Evolutionary conservation across 2,888 invertebrate species (phyloP).

Genomic region (Drosophila prostipennis): DNA sequence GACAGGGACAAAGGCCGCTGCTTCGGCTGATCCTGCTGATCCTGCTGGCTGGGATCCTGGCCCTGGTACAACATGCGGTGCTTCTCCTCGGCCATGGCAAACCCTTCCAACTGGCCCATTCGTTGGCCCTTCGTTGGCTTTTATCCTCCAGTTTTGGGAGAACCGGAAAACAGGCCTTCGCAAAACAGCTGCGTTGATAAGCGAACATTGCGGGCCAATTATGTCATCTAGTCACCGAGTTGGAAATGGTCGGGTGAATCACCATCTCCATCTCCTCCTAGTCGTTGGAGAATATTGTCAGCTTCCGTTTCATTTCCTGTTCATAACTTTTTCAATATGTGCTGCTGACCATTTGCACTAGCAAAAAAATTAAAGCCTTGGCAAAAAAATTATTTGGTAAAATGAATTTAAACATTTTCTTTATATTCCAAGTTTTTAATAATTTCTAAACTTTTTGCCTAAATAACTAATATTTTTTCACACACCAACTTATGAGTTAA

Average conservation of each 20-base stretch:
- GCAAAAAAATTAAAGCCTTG: neutral
- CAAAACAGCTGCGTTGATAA: constrained; percentile 6
- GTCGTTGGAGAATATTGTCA: constrained; percentile 51
- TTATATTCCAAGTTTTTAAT: too few relatives aligned
- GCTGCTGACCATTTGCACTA: constrained; percentile 7
- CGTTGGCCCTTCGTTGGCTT: neutral
- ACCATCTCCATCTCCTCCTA: neutral
- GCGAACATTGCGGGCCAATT: constrained; percentile 18
- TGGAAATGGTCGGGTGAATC: neutral
- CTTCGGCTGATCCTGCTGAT: neutral
- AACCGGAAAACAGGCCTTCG: neutral
- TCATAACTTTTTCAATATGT: constrained; percentile 73
- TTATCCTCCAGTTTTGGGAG: neutral
- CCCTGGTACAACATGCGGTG: constrained; percentile 1
- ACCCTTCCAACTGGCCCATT: neutral
- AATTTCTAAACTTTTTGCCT: too few relatives aligned
- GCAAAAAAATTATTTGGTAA: neutral
- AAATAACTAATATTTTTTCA: neutral
- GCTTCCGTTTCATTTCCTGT: constrained; percentile 74
- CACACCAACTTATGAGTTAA: neutral
- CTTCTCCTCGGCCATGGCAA: constrained; percentile 2
- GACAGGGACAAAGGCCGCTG: constrained; percentile 1
- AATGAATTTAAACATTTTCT: neutral
- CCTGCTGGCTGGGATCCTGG: constrained; percentile 2
- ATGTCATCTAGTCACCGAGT: constrained; percentile 3